Base-by-base conservation (phyloP, 2,797 vertebrate genomes). In the Eospalax fontanierii region DNA sequence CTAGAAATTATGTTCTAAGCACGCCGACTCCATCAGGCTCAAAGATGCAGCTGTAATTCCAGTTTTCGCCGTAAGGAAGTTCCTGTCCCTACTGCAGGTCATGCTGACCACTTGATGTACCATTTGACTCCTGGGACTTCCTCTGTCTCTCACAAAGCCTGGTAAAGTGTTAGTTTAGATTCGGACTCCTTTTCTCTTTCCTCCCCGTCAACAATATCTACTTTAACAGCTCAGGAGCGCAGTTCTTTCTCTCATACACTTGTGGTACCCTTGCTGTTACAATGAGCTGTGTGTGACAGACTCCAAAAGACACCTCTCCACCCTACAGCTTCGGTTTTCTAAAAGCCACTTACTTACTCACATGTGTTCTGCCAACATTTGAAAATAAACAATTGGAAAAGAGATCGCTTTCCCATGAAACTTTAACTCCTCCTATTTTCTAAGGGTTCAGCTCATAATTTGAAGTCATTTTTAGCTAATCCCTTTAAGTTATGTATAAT, bases 371-470 rank as follows among this genome's bases (percentile, higher is more conserved):
- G 57, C 71, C 82, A 84, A 74, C 65, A 66, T 33, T 78, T 94
- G 63, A 93, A 92, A 85, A 61, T 28, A 95, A 74, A 96, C 66
- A 91, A n/a, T 73, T 74, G 28, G 61, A 76, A 93, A 90, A 46
- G 26, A 16, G 35, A 90, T 87, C 73, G 33, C 92, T 87, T 89
- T 89, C 78, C 63, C 68, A 89, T 4, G 59, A 91, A 94, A 95
- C 71, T 86, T 93, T 26, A 89, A 93, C 81, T 80, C 54, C 54
- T 95, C 59, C 54, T 70, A 54, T 95, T 96, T 96, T 92, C 95
- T 94, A 96, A 94, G 73, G 50, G 35, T 87, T 76, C 68, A 35
- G 84, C 73, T 84, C 63, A 89, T 43, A 89, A 84, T 70, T 66
- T 70, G 68, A 93, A 90, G 40, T 66, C 73, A 80, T 18, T 84